Conservation (phyloP, 1,140 invertebrate species). For the Dryas iulia region DNA sequence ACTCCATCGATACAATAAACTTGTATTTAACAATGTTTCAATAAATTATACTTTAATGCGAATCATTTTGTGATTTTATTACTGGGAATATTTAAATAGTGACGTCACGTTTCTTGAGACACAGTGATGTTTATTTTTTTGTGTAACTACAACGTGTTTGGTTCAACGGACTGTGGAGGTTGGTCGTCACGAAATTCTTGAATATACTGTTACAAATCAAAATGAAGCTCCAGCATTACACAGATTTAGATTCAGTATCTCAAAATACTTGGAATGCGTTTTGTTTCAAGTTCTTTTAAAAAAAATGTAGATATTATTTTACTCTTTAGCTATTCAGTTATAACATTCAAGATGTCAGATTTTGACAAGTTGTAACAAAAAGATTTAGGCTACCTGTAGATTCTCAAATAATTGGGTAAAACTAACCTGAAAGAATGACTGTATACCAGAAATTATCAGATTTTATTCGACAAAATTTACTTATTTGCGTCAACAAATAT, state of each 20-base stretch:
- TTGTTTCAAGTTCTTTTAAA: background rate
- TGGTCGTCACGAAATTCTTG: conserved; percentile 66
- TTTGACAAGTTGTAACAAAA: too few relatives aligned
- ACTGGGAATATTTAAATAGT: conserved; percentile 44
- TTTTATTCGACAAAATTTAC: too few relatives aligned
- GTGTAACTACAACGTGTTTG: conserved; percentile 78
- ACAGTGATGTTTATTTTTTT: conserved; percentile 71
- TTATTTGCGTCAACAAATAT: background rate
- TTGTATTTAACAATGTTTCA: conserved; percentile 42
- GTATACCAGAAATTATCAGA: too few relatives aligned
- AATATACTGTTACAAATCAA: conserved; percentile 65
- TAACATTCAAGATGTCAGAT: too few relatives aligned
- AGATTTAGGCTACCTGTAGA: background rate
- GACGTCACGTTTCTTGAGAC: conserved; percentile 37
- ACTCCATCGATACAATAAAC: conserved; percentile 59
- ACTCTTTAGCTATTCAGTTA: background rate
- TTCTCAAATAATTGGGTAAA: background rate
- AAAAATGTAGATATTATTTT: background rate
- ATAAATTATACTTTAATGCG: conserved; percentile 29
- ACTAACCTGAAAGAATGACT: too few relatives aligned
- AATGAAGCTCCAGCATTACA: conserved; percentile 60
- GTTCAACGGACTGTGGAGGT: conserved; percentile 77
- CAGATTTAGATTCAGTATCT: background rate
- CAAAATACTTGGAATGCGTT: background rate
- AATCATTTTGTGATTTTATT: conserved; percentile 39